These are phyloP conservation scores for Stomatorhinus ivindoensis DNA, from an alignment of 2,113 vertebrate species.

Conservation along the genomic window DNA sequence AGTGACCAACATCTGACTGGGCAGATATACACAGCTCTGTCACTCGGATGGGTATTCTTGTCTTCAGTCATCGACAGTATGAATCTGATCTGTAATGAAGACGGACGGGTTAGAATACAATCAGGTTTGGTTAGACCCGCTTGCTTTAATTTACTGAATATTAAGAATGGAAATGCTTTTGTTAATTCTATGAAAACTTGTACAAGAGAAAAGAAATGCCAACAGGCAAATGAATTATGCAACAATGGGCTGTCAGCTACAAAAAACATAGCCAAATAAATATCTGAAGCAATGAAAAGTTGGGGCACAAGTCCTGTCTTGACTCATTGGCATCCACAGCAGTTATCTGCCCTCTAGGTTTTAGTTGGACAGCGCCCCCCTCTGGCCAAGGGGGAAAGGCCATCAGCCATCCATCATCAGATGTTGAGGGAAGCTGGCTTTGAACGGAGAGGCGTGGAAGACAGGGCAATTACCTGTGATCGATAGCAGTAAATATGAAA, in stretches of 20 bases:
- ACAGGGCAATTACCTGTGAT: constrained; percentile 69
- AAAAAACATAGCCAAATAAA: background rate
- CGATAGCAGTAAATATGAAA: constrained; percentile 71
- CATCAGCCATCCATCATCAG: constrained; percentile 38
- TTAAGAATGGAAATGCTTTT: background rate
- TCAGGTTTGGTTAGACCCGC: background rate
- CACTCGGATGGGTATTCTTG: background rate
- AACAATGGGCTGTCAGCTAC: background rate
- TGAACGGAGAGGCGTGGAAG: constrained; percentile 57
- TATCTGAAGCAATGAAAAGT: background rate
- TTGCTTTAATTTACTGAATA: background rate
- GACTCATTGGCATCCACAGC: background rate
- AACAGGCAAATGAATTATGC: background rate
- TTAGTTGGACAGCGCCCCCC: constrained; percentile 54
- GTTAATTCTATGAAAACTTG: background rate
- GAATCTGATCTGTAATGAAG: background rate
- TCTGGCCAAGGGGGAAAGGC: constrained; percentile 32
- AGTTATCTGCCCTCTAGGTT: background rate
- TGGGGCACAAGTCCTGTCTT: background rate
- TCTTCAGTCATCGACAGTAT: background rate
- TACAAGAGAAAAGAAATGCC: background rate
- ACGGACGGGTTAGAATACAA: background rate
- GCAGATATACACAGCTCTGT: background rate
- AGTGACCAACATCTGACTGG: background rate
- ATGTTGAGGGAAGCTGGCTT: constrained; percentile 49